Conservation (phyloP, 2,113 vertebrate species). For the Planiliza haematocheilus region DNA sequence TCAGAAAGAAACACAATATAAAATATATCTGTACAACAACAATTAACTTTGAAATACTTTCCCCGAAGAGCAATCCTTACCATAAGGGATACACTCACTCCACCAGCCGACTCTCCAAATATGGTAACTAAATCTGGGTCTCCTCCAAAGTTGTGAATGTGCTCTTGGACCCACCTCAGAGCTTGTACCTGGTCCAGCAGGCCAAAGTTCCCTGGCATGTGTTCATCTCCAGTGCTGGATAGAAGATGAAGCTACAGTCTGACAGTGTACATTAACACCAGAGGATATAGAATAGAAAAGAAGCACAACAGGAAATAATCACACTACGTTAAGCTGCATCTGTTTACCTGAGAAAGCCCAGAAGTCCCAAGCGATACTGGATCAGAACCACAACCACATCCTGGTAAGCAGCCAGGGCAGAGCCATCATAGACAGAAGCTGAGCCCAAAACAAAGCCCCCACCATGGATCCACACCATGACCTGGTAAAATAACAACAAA, state of each 20-base stretch:
- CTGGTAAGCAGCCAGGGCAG: conserved; percentile 86
- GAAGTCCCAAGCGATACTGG: conserved; percentile 88
- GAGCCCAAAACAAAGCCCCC: conserved; percentile 77
- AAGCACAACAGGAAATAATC: neutral
- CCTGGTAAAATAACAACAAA: conserved; percentile 74
- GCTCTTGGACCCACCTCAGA: conserved; percentile 89
- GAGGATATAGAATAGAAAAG: neutral
- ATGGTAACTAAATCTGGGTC: conserved; percentile 88
- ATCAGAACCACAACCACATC: conserved; percentile 87
- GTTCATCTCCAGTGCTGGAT: conserved; percentile 89
- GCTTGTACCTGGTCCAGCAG: conserved; percentile 90
- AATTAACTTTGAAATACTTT: neutral
- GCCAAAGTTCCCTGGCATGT: conserved; percentile 88
- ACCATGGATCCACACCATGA: conserved; percentile 92
- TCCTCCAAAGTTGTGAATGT: conserved; percentile 90
- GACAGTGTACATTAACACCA: too few species aligned
- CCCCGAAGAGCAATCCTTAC: conserved; percentile 69
- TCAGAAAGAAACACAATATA: neutral
- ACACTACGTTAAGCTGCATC: neutral
- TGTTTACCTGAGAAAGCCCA: conserved; percentile 88
- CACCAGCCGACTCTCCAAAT: conserved; percentile 91
- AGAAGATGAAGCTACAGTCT: conserved; percentile 6
- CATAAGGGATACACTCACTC: conserved; percentile 85
- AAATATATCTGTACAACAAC: neutral
- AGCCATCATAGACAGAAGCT: conserved; percentile 84